Conservation (phyloP, 1,140 invertebrate species). For the Oreohelix idahoensis region DNA sequence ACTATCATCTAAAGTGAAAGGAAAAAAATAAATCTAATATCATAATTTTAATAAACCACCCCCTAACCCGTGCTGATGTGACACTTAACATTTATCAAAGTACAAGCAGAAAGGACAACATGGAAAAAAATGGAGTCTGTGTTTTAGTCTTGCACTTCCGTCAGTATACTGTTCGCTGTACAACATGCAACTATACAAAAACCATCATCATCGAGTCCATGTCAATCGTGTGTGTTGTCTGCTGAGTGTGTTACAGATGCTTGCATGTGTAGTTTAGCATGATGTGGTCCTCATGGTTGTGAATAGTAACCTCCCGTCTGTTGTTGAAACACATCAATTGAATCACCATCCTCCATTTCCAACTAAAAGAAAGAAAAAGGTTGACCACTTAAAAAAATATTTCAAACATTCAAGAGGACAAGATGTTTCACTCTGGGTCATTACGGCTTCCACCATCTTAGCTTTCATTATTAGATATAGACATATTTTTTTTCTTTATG, state of each 20-base stretch:
- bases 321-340: conserved; percentile 95
- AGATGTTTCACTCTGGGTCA: no score
- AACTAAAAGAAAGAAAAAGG: conserved; percentile 72
- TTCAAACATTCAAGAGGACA: no score
- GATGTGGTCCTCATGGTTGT: neutral
- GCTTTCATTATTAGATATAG: no score
- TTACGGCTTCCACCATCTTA: no score
- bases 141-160: neutral
- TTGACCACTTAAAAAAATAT: no score
- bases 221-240: neutral
- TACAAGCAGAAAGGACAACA: neutral
- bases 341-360: conserved; percentile 96
- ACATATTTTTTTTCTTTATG: no score
- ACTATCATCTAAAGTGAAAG: no score
- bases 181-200: neutral
- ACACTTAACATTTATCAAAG: neutral
- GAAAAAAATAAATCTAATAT: no score
- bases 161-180: conserved; percentile 17
- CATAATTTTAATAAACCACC: no score
- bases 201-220: neutral
- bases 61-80: neutral
- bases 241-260: neutral
- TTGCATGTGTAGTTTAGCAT: neutral
- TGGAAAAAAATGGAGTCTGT: neutral
- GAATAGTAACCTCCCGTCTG: conserved; percentile 83